Evolutionary conservation across 2,797 vertebrate species (phyloP).

Genomic region (Brotula barbata): DNA sequence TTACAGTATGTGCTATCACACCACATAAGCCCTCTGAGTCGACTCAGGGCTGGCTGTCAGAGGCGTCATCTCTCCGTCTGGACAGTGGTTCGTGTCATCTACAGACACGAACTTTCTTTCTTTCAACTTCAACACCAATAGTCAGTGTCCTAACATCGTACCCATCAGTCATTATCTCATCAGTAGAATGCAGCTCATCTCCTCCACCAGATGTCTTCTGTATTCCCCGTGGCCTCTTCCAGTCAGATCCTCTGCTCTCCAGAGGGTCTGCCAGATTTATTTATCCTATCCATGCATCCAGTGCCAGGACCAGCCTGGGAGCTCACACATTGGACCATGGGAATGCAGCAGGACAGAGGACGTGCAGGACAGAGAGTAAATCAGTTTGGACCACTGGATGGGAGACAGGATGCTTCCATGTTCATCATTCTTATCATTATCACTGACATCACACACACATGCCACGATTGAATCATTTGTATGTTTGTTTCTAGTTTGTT

Average conservation of each 20-base stretch:
- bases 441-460: too few species aligned
- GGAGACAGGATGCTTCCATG: too few species aligned
- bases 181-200: constrained; percentile 35
- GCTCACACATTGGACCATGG: too few species aligned
- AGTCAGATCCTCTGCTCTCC: constrained; percentile 53
- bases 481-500: too few species aligned
- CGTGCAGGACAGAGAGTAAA: constrained; percentile 44
- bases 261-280: constrained; percentile 69
- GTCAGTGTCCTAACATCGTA: constrained; percentile 30
- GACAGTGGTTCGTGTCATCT: constrained; percentile 40
- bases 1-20: constrained; percentile 44
- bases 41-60: constrained; percentile 36
- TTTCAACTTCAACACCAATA: constrained; percentile 11
- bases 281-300: constrained; percentile 64
- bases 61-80: constrained; percentile 45
- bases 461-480: too few species aligned
- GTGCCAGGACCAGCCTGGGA: constrained; percentile 67
- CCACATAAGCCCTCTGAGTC: constrained; percentile 39
- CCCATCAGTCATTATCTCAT: constrained; percentile 41
- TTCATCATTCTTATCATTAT: too few species aligned
- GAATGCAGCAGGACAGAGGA: constrained; percentile 2
- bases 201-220: constrained; percentile 68
- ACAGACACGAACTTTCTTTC: too few species aligned
- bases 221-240: constrained; percentile 54
- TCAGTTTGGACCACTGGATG: constrained; percentile 47